Percentiles rank a stretch among this genome's conserved stretches.
phyloP scores from a whole-genome alignment of 2,113 vertebrate species.

The Poeciliopsis turrubarensis region DNA sequence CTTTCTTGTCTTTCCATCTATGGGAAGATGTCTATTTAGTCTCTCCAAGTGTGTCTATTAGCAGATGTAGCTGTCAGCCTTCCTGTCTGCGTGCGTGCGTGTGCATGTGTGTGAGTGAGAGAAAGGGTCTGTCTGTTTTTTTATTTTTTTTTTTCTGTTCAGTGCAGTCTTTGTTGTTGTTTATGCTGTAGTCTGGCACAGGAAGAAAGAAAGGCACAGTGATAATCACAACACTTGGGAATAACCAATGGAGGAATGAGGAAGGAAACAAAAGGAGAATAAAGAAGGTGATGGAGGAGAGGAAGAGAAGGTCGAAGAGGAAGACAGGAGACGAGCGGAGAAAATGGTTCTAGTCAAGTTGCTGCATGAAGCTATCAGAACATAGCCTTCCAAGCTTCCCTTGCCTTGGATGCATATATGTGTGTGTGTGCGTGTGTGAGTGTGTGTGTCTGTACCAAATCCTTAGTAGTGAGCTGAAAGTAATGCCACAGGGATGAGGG shows the following conservation, averaged over 20 bases:
- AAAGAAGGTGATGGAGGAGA: background rate
- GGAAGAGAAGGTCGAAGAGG: background rate
- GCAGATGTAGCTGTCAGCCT: constrained; percentile 12
- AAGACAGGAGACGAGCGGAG: background rate
- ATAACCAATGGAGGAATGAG: constrained; percentile 28
- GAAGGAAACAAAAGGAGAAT: constrained; percentile 29
- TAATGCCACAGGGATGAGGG: constrained; percentile 56
- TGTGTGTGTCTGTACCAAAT: background rate
- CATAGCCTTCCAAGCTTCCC: constrained; percentile 5
- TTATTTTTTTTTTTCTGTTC: constrained; percentile 1
- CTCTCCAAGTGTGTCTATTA: constrained; percentile 11
- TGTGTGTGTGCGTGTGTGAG: background rate
- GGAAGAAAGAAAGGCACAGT: constrained; percentile 18
- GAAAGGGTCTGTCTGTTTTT: background rate
- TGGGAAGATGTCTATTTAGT: constrained; percentile 36
- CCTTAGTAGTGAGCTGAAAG: constrained; percentile 30
- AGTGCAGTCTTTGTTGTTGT: constrained; percentile 29
- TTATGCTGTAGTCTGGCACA: constrained; percentile 31
- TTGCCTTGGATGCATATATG: constrained; percentile 15
- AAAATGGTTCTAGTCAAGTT: constrained; percentile 55
- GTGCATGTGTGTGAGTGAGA: background rate
- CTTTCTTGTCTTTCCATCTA: constrained; percentile 22
- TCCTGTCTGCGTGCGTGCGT: background rate
- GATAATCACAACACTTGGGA: constrained; percentile 36
- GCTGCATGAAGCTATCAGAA: constrained; percentile 47